phyloP scores from a whole-genome alignment of 2,888 invertebrate species.

The Leuctra nigra region DNA sequence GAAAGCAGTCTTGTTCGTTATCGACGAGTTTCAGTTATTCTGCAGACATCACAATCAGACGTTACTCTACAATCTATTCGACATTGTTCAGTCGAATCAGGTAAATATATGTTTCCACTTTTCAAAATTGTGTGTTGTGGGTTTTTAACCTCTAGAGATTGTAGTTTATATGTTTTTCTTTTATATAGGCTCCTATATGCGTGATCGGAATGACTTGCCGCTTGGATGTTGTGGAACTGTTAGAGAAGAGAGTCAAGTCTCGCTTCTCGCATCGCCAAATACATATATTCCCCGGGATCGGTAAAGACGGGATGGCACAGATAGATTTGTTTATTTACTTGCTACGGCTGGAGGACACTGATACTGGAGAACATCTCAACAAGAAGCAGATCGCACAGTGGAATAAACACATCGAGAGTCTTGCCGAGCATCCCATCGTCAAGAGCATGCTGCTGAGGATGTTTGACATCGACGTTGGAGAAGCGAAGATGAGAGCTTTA shows the following conservation, averaged over 20 bases:
- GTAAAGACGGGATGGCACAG: slow-evolving; percentile 45
- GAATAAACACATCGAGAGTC: too few relatives aligned
- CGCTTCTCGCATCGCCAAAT: slow-evolving; percentile 91
- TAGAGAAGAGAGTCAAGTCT: slow-evolving; percentile 93
- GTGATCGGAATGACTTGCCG: slow-evolving; percentile 82
- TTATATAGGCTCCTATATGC: slow-evolving; percentile 66
- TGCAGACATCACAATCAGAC: slow-evolving; percentile 86
- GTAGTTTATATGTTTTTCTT: background rate
- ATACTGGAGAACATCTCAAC: too few relatives aligned
- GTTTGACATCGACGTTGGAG: too few relatives aligned
- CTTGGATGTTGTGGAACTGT: slow-evolving; percentile 80
- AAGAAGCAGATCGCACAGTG: too few relatives aligned
- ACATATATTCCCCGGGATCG: slow-evolving; percentile 59
- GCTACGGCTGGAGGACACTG: slow-evolving; percentile 46
- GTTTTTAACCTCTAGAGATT: background rate
- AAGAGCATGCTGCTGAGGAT: too few relatives aligned
- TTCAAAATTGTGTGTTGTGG: too few relatives aligned
- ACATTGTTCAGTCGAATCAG: slow-evolving; percentile 80
- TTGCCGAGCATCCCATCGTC: too few relatives aligned
- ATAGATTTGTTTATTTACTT: slow-evolving; percentile 47
- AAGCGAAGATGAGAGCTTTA: too few relatives aligned
- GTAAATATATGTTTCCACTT: slow-evolving; percentile 34
- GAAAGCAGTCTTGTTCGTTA: slow-evolving; percentile 65
- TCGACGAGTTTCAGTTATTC: slow-evolving; percentile 91
- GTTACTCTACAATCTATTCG: slow-evolving; percentile 87